Conservation (phyloP, 2,888 invertebrate genomes). For the Andrena dorsata region DNA sequence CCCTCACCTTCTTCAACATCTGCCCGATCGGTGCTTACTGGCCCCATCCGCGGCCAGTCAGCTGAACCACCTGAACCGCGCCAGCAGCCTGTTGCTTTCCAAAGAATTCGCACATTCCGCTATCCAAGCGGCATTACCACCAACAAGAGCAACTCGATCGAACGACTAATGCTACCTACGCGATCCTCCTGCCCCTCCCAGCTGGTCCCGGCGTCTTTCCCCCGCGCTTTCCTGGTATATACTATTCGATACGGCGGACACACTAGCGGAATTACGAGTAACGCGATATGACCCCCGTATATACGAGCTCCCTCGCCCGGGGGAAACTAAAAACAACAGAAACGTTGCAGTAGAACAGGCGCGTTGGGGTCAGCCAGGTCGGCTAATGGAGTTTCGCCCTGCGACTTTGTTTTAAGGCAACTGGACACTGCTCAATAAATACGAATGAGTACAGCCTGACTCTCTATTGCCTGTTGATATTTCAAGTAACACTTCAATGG, state of each 20-base stretch:
- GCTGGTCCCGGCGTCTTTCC: constrained; percentile 18
- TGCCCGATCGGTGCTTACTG: constrained; percentile 59
- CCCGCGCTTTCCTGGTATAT: constrained; percentile 17
- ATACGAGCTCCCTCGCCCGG: constrained; percentile 18
- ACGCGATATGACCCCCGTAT: constrained; percentile 65
- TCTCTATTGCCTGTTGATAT: no score
- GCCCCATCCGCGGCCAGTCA: constrained; percentile 30
- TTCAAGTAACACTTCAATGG: no score
- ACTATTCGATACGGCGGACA: constrained; percentile 40
- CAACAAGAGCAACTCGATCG: constrained; percentile 71
- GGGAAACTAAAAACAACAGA: constrained; percentile 8
- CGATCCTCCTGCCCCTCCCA: constrained; percentile 32
- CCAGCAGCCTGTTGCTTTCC: constrained; percentile 62
- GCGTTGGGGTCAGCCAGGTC: constrained; percentile 42
- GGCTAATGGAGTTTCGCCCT: constrained; percentile 23
- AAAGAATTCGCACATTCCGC: constrained; percentile 76
- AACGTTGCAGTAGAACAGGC: constrained; percentile 32
- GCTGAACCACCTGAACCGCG: constrained; percentile 43
- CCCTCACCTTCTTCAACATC: constrained; percentile 77
- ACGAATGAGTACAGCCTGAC: background rate
- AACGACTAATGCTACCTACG: constrained; percentile 74
- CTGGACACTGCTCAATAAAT: background rate
- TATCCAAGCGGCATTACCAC: constrained; percentile 65
- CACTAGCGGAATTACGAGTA: constrained; percentile 64
- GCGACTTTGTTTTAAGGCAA: constrained; percentile 30